Evolutionary conservation across 1,140 invertebrate species (phyloP), one percentile per base, ranked within the genome.

Genomic region (Drosophila lowei): DNA sequence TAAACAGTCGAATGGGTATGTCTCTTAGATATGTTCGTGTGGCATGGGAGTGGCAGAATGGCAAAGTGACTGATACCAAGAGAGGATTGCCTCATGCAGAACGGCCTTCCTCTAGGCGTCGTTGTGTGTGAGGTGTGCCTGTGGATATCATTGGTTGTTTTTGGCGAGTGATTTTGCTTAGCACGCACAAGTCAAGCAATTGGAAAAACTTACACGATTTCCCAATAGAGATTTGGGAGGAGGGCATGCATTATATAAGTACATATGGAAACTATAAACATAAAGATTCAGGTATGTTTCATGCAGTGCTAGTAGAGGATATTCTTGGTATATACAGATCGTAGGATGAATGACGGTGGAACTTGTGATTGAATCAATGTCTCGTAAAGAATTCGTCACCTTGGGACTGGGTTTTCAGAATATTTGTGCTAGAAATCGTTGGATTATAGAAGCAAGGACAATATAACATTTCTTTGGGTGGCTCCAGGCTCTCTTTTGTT

Each of bases 131-230:
- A 68, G 62, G 62, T 44, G 58, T 64, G 56, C 4, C 23, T 25
- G 3, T 25, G 23, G 23, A 6, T 5, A 23, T 25, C 23, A 25
- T 25, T 25, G 23, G 23, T 25, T 25, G 5, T 0, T 25, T 25
- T 25, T 25, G 23, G 23, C 53, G 52, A 68, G 70, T 77, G 72
- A 79, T 83, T 68, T 88, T 83, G 83, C 70, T 74, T 90, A 90
- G 84, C 89, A 90, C 76, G 72, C 89, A 86, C 89, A 90, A 61
- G 65, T 90, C 89, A 90, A 83, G 89, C 89, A 90, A 90, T 90
- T 83, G 64, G 60, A 78, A 77, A 71, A 90, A 90, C 89, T 90
- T 90, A 86, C 89, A 68, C 74, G 56, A 34, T 28, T 57, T 70
- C 63, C 65, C 62, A 25, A 18, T 67, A 6, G 9, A 18, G 63